Base-by-base conservation (phyloP, 2,113 vertebrate genomes). In the Galbula dea region DNA sequence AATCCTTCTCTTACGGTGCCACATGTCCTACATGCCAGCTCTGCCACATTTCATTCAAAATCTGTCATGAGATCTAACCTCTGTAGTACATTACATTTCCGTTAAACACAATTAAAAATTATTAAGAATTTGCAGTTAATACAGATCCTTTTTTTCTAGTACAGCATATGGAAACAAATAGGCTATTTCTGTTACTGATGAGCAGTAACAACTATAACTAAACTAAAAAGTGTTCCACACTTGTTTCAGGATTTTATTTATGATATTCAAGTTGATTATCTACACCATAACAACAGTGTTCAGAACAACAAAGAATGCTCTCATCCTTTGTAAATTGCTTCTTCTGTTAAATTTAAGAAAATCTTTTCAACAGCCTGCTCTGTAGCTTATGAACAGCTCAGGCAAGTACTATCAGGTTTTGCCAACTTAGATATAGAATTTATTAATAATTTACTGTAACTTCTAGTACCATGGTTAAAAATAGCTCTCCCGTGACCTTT, bases 381-480 rank as follows among this genome's bases (percentile, higher is more conserved):
- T 12, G 34, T 8, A 82, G 49, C 72, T 89, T 83, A 67, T 36
- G 55, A 94, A 85, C 55, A 83, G n/a, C 34, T 61, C 79, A 79
- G 34, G 12, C n/a, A 79, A 90, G 59, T 55, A 46, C 36, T 77
- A 72, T 27, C 54, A 68, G 32, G 49, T 75, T 86, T 65, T 90
- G 57, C 62, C 69, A 82, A 81, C 90, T 86, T 86, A 82, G 41
- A 79, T 78, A 79, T 23, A 54, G 77, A 90, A 94, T 84, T 79
- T 94, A 86, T 93, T 90, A 95, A 94, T 95, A 84, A 91, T 94
- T 93, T 81, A 91, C 54, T 54, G 41, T 58, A 88, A 83, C 61
- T 81, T 88, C 41, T 39, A 93, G 61, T 51, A 83, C 39, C 15
- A 30, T 27, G 8, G 58, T 79, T 93, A 90, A 82, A 95, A 95